Evolutionary conservation across 2,797 vertebrate genomes (phyloP), one percentile per base, ranked within the genome.

Genomic region (Rhabdophis nuchalis): DNA sequence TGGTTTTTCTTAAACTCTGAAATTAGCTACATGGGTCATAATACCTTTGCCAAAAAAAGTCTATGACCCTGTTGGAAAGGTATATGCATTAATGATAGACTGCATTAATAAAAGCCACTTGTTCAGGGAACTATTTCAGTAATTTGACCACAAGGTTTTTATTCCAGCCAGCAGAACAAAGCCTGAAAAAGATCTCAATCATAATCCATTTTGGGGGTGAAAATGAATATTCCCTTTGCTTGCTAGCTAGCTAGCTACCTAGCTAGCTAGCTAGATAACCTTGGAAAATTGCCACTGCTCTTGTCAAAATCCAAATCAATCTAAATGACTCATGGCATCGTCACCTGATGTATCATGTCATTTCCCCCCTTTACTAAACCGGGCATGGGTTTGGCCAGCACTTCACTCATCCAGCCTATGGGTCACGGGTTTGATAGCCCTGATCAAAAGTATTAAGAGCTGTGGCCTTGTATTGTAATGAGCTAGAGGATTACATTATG

Each of bases 401-500:
- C 0, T 7, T 9, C 20, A 58, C 7, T 23, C 2, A 58, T 58
- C 20, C 20, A 23, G 20, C 57, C 6, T 2, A 2, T 4, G 1
- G 7, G 20, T 2, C 13, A 5, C 0, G 2, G 8, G 7, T 58
- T 58, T 58, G 57, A 58, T 2, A 58, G 18, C 57, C 20, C 6
- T 58, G 50, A 90, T 92, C 64, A 87, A 7, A 46, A 92, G 68
- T 89, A 89, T 85, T 87, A 90, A 7, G 29, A 85, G 32, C 85
- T 56, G 32, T 61, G 56, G 58, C 82, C 88, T 91, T 91, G 90
- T 93, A 64, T 82, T 23, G 13, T 90, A 93, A 91, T 82, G 90
- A 91, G 46, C 85, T 46, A 92, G 27, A 85, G 56, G 91, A 93
- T 92, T 93, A 92, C 60, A 92, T 77, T 92, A 88, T 87, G 50